Evolutionary conservation across 2,113 vertebrate species (phyloP).

Genomic region (Condylura cristata): DNA sequence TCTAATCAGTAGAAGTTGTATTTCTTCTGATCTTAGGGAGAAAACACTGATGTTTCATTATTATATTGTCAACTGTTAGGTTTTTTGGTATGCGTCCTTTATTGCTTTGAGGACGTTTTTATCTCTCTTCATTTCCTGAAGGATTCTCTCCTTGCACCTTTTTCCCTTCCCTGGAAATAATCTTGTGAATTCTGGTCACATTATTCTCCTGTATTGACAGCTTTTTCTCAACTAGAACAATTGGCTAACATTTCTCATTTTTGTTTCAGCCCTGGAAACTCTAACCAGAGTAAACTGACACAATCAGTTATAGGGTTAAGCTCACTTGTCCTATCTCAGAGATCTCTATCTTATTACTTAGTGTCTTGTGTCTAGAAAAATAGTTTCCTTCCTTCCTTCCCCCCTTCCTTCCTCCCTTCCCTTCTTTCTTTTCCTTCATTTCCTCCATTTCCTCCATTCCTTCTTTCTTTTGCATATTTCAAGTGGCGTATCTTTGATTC

Average conservation of each 20-base stretch:
- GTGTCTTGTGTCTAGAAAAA: background rate
- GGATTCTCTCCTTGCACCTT: background rate
- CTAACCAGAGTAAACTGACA: background rate
- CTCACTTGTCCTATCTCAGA: background rate
- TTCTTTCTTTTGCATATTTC: background rate
- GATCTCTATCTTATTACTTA: background rate
- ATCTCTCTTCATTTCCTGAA: background rate
- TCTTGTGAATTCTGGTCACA: background rate
- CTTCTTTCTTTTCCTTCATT: background rate
- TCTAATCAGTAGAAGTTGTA: background rate
- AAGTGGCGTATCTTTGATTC: background rate
- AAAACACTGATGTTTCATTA: background rate
- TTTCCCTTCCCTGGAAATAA: background rate
- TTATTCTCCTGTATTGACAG: background rate
- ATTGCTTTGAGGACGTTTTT: background rate
- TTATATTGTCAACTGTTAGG: background rate
- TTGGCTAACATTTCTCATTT: background rate
- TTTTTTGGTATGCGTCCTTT: background rate
- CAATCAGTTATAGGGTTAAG: background rate
- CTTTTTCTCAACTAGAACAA: background rate
- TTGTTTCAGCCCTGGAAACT: background rate
- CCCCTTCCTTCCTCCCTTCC: too few relatives aligned
- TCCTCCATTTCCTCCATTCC: too few relatives aligned
- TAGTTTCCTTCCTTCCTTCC: background rate
- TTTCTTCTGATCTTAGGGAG: background rate